Evolutionary conservation across 2,113 vertebrate genomes (phyloP).

Genomic region (Stercorarius parasiticus): DNA sequence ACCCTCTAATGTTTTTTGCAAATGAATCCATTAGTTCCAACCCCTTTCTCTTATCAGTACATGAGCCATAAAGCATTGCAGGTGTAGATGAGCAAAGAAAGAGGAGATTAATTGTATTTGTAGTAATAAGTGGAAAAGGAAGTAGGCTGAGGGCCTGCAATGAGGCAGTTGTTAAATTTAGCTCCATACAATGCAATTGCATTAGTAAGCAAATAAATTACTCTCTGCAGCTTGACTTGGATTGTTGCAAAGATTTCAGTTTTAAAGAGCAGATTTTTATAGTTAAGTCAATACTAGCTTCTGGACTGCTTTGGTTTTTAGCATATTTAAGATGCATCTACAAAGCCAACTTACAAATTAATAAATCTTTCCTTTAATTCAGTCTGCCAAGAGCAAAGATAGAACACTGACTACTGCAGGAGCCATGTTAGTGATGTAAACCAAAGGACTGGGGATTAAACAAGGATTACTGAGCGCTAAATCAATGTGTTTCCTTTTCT

Average conservation of each 20-base stretch:
- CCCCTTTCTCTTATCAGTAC: background rate
- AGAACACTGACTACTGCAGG: slow-evolving; percentile 43
- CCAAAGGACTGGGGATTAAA: slow-evolving; percentile 59
- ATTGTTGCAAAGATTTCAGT: background rate
- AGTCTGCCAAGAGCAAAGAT: slow-evolving; percentile 50
- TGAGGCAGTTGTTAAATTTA: background rate
- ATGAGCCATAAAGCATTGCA: background rate
- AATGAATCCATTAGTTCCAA: slow-evolving; percentile 41
- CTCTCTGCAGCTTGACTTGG: background rate
- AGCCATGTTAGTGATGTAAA: slow-evolving; percentile 54
- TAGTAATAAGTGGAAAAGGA: slow-evolving; percentile 24
- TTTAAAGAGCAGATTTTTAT: slow-evolving; percentile 21
- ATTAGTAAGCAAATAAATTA: background rate
- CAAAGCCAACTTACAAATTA: slow-evolving; percentile 50
- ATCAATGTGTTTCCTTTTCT: slow-evolving; percentile 63
- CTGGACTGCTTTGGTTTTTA: slow-evolving; percentile 7
- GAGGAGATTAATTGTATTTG: background rate
- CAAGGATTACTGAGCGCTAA: slow-evolving; percentile 40
- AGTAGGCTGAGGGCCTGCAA: background rate
- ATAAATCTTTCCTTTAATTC: slow-evolving; percentile 54
- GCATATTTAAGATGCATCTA: slow-evolving; percentile 26
- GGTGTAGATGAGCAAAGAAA: slow-evolving; percentile 1
- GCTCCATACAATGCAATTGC: background rate
- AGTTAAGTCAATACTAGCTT: slow-evolving; percentile 14
- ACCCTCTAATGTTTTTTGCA: background rate